Base-by-base conservation (phyloP, 2,888 invertebrate species). In the Pachymerium ferrugineum region DNA sequence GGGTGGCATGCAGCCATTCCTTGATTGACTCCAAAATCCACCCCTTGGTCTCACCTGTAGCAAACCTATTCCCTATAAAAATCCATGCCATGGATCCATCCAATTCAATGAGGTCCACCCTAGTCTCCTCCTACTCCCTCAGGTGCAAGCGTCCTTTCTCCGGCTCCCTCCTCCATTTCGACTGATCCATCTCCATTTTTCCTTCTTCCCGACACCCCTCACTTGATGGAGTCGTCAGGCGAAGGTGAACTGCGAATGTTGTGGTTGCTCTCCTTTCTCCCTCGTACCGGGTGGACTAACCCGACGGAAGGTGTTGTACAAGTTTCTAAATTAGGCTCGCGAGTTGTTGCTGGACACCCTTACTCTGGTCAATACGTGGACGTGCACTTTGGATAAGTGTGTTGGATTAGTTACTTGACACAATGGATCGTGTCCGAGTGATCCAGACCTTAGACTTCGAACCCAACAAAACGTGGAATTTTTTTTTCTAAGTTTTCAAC, bases 301-400 rank as follows among this genome's bases (percentile, higher is more conserved):
- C 62, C 62, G 25, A 38, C 62, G 28, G 62, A 28, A 28, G 62
- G 62, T 62, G 62, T 62, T 62, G 62, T 62, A 62, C 6, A 62
- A 62, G 62, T 62, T 62, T 10, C 62, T 62, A 62, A 62, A 62
- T 62, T 62, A 25, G 62, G 62, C 25, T 25, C 28, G 62, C 47
- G 6, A 28, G 62, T 62, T 25, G 62, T 25, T 25, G 62, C 10
- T 62, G n/a, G n/a, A n/a, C n/a, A n/a, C 8, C 62, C 38, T 14
- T 38, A 16, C n/a, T n/a, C n/a, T n/a, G 38, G 38, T 38, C 38
- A 38, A 28, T 25, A 54, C 22, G 22, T 28, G 1, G 5, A n/a
- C 28, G 62, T 62, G 8, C 19, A 47, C 38, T 38, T 4, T 54
- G 22, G 54, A 22, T 25, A 54, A 6, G 54, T 6, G 54, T 22